A percentile compares a stretch with the other conserved stretches of the same genome.
Conservation (phyloP, 2,797 vertebrate species). For the Cyclopterus lumpus region DNA sequence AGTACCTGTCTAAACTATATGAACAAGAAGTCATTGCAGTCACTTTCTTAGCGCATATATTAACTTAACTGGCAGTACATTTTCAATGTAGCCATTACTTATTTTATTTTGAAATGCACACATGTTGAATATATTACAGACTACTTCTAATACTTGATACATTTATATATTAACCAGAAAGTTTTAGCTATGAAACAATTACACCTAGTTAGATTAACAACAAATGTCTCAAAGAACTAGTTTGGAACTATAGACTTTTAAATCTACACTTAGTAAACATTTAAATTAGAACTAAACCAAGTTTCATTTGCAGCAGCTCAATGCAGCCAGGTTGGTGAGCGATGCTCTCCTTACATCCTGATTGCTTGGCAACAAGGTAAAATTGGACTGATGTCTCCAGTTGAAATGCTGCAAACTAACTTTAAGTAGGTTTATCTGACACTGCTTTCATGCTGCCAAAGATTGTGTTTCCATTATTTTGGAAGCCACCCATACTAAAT, state of each 20-base stretch:
- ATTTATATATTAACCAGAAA: too few relatives aligned
- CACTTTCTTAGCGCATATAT: too few relatives aligned
- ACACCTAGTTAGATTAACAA: too few relatives aligned
- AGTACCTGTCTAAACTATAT: too few relatives aligned
- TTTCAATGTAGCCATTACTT: too few relatives aligned
- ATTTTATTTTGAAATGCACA: too few relatives aligned
- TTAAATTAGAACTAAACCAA: background rate
- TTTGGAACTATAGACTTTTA: background rate
- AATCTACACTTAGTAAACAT: background rate
- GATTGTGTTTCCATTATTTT: constrained; percentile 57
- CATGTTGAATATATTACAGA: too few relatives aligned
- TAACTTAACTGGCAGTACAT: too few relatives aligned
- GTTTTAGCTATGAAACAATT: too few relatives aligned
- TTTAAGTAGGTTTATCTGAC: constrained; percentile 54
- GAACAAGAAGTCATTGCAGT: too few relatives aligned
- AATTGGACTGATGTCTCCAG: constrained; percentile 26
- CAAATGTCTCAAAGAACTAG: background rate
- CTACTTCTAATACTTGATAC: too few relatives aligned
- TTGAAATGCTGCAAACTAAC: constrained; percentile 44
- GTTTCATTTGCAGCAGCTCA: background rate
- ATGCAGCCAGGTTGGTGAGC: background rate
- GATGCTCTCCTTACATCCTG: background rate
- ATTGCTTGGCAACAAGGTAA: constrained; percentile 49
- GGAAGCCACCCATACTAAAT: constrained; percentile 41
- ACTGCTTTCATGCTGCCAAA: constrained; percentile 26